Evolutionary conservation across 2,113 vertebrate genomes (phyloP).

Genomic region (Suricata suricatta): DNA sequence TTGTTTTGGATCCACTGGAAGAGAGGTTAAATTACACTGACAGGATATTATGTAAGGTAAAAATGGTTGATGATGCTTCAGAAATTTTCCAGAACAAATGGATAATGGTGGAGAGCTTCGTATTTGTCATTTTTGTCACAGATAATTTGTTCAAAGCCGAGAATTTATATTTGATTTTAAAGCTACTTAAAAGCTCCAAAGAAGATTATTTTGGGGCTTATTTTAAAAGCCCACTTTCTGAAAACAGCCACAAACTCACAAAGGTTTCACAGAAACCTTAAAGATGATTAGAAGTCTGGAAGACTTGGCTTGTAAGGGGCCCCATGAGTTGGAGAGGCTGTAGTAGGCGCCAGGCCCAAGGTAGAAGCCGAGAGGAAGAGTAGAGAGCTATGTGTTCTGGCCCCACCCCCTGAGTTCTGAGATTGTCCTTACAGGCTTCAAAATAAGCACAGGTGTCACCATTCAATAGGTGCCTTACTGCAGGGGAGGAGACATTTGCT

Average conservation of each 20-base stretch:
- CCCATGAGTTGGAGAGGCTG: background rate
- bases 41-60: background rate
- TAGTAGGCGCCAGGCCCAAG: background rate
- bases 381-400: background rate
- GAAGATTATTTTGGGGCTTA: background rate
- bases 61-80: background rate
- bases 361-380: rapidly evolving
- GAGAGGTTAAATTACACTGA: background rate
- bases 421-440: background rate
- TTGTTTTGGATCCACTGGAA: background rate
- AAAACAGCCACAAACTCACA: background rate
- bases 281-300: background rate
- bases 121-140: background rate
- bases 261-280: background rate
- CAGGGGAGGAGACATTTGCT: background rate
- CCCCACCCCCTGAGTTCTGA: background rate
- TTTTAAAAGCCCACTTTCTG: background rate
- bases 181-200: background rate
- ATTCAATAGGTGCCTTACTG: background rate
- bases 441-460: background rate
- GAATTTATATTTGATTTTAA: background rate
- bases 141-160: slow-evolving; percentile 6
- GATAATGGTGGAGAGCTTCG: background rate
- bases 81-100: background rate
- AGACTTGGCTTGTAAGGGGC: background rate